Evolutionary conservation across 1,140 invertebrate genomes (phyloP), one percentile per base, ranked within the genome.

Genomic region (Chrysopa pallens): DNA sequence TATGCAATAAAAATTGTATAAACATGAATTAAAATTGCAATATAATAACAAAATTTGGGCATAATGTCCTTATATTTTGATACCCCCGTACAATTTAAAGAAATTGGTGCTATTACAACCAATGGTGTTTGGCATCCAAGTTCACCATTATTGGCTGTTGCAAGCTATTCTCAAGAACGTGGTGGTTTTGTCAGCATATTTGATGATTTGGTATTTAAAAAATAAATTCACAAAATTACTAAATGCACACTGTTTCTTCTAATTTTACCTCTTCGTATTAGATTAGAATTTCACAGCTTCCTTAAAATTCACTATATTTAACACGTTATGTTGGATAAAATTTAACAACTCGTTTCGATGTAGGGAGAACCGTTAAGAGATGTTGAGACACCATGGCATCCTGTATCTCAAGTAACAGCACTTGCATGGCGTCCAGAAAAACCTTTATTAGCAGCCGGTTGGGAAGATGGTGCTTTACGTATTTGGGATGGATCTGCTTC

Each of bases 341-440:
- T 44, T 11, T 44, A 14, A 8, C 13, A 28, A 42, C 39, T 27
- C 17, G 38, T 31, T 43, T 4, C 36, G 17, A 38, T 62, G 33
- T 60, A 91, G 77, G 87, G 88, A 38, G 79, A 87, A 52, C 69
- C 75, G 23, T 60, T 87, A 46, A 72, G 74, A 45, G 82, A 84
- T 60, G 75, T 84, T n/a, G 78, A 80, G 17, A 80, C 82, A 57
- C 74, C 80, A 1, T 70, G 72, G 29, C 74, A 84, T 51, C 59
- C 74, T 6, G 73, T 75, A 1, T 78, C 79, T 42, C 83, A 85
- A 66, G 80, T 84, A 0, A 83, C 83, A 8, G 72, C 78, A 6
- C 58, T 94, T 14, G 69, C 72, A 4, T 97, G 92, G 92, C 91
- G 97, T 67, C 90, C 91, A 2, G 76, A 75, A 33, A 76, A 79